Evolutionary conservation across 2,797 vertebrate genomes (phyloP), one percentile per base, ranked within the genome.

Genomic region (Caiman crocodilus): DNA sequence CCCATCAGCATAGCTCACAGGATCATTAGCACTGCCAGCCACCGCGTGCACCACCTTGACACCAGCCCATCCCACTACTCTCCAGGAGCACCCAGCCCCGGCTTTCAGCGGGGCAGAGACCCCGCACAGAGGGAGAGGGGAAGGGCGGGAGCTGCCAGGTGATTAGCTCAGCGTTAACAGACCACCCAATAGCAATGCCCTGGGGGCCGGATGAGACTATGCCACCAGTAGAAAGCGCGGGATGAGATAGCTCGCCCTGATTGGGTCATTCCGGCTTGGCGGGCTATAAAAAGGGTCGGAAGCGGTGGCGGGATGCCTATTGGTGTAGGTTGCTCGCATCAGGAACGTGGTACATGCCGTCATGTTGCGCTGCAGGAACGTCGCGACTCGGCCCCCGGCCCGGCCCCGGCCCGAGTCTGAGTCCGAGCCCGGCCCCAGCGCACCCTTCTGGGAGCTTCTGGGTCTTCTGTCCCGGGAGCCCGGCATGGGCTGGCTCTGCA

Each of bases 261-360:
- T 50, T 50, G 42, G 10, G 7, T 11, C 42, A 9, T 50, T 50
- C 42, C 2, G 1, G 3, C 12, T n/a, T 32, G 3, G n/a, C 5
- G 18, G 42, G 64, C 20, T 2, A 42, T 56, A 65, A 89, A 82
- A 8, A 0, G 2, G 4, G 6, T 3, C 1, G 5, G 0, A 5
- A 1, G 0, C 1, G 2, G 0, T 0, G 0, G 1, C 0, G 0
- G 2, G 5, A 18, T 0, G 0, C 0, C 0, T 14, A 1, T 2
- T 1, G 30, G 30, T 17, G 2, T 18, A 6, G 5, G 10, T 20
- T 3, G 3, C 1, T 1, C 1, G 0, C 0, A 0, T 1, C 0
- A 10, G 9, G 42, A 50, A 50, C 10, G 42, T 50, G 42, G 9
- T 50, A 10, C 3, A 10, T 10, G 42, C 3, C 0, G 69, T 13